Percentiles rank a stretch among this genome's conserved stretches.
Conservation (phyloP, 23 tunicate species). For the Styela clava region DNA sequence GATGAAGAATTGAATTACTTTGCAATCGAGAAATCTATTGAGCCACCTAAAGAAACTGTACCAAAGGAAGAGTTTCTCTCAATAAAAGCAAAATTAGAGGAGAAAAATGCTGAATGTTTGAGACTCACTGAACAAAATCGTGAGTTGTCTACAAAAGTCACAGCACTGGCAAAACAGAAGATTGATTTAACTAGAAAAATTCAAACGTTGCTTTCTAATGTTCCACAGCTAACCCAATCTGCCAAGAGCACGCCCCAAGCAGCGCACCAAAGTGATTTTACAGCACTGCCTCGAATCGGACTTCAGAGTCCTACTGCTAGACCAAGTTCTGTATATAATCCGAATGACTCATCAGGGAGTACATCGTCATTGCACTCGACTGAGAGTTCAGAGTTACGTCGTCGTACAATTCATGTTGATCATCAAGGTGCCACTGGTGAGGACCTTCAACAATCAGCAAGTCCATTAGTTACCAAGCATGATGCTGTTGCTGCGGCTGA, state of each 20-base stretch:
- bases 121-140: constrained; percentile 54
- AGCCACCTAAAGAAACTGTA: constrained; percentile 14
- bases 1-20: constrained; percentile 26
- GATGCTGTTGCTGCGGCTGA: background rate
- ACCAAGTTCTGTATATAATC: constrained; percentile 64
- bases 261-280: constrained; percentile 9
- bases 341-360: constrained; percentile 55
- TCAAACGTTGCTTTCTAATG: background rate
- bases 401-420: background rate
- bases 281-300: background rate
- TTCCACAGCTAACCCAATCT: background rate
- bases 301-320: constrained; percentile 29
- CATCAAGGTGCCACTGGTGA: background rate
- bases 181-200: constrained; percentile 49
- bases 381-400: background rate
- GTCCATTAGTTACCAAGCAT: background rate
- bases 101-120: constrained; percentile 39
- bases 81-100: constrained; percentile 41
- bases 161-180: constrained; percentile 66
- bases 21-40: background rate
- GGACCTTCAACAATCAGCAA: background rate
- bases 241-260: background rate
- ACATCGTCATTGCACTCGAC: background rate
- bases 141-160: constrained; percentile 62
- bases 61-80: constrained; percentile 37